phyloP scores from a whole-genome alignment of 2,797 vertebrate species.

The Lutra lutra region DNA sequence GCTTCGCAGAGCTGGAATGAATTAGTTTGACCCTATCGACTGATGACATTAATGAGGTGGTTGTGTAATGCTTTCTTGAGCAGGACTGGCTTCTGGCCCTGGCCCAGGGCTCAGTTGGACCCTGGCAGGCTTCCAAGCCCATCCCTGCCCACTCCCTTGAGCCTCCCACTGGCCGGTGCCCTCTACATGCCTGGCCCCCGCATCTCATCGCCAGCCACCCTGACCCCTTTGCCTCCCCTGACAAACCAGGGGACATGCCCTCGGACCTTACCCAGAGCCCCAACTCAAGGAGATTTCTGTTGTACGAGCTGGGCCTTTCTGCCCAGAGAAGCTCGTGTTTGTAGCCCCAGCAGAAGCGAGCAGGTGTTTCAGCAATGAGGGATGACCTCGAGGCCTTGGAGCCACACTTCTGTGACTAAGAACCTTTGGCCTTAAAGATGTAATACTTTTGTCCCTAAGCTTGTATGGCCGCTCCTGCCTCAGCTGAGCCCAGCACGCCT shows the following conservation, averaged over 20 bases:
- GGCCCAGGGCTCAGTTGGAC: not conserved
- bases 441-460: not conserved
- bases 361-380: not conserved
- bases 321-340: not conserved
- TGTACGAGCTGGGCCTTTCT: not conserved
- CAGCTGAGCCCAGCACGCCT: not conserved
- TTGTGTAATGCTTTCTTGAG: conserved; percentile 43
- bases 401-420: not conserved
- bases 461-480: not conserved
- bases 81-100: conserved; percentile 7
- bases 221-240: not conserved
- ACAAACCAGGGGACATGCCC: not conserved
- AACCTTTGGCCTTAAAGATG: not conserved
- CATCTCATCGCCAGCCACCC: not conserved
- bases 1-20: not conserved
- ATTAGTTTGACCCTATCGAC: conserved; percentile 17
- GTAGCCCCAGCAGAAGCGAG: not conserved
- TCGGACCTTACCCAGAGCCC: not conserved
- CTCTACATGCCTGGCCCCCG: not conserved
- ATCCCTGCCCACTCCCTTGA: not conserved
- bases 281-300: not conserved
- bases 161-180: not conserved
- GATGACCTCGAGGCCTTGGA: not conserved
- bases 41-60: not conserved
- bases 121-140: not conserved